Conservation (phyloP, 2,113 vertebrate genomes). For the Callaeas wilsoni region DNA sequence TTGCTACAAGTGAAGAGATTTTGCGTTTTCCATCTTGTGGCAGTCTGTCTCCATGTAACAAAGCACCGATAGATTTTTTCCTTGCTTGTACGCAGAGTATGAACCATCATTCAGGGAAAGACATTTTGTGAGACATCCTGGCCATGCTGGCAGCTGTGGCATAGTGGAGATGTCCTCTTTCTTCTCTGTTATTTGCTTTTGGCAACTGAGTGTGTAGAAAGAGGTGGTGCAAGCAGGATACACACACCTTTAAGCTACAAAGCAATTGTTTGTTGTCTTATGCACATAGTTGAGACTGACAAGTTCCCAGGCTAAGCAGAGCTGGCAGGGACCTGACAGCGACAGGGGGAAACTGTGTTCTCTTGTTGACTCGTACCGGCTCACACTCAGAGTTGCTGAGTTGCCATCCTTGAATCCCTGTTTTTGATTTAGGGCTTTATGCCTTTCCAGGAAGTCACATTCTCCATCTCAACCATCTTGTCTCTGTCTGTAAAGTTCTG, state of each 20-base stretch:
- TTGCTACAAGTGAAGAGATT: background rate
- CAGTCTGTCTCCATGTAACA: background rate
- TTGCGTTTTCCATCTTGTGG: background rate
- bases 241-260: background rate
- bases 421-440: background rate
- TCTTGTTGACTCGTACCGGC: background rate
- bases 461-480: background rate
- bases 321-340: background rate
- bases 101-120: background rate
- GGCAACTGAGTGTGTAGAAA: background rate
- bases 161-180: background rate
- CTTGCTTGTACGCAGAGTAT: background rate
- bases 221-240: background rate
- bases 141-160: background rate
- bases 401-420: background rate
- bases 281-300: background rate
- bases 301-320: background rate
- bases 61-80: background rate
- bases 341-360: background rate
- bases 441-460: background rate
- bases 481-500: background rate
- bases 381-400: background rate
- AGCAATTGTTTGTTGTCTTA: background rate
- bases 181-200: background rate
- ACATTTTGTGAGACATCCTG: background rate